Conservation (phyloP, 2,797 vertebrate species). For the Crenuchus spilurus region DNA sequence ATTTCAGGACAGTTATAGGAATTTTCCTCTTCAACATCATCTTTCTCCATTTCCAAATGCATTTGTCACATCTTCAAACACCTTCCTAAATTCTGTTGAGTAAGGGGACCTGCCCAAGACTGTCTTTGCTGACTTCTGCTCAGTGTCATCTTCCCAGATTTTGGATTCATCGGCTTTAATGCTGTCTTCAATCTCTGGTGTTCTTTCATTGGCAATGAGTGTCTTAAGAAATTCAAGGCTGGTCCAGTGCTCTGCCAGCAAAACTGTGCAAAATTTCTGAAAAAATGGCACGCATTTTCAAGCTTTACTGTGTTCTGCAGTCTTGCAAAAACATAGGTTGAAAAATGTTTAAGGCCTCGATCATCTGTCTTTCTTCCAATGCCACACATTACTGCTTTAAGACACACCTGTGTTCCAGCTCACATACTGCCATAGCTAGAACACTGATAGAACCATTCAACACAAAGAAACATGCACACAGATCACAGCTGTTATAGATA, state of each 20-base stretch:
- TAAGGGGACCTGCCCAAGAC: conserved; percentile 1
- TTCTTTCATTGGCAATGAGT: not conserved
- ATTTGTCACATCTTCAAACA: not conserved
- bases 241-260: not conserved
- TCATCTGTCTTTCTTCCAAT: no score
- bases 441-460: no score
- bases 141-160: not conserved
- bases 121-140: conserved; percentile 10
- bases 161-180: not conserved
- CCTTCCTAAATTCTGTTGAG: not conserved
- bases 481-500: no score
- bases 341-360: no score
- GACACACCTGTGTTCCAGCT: no score
- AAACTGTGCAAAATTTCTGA: not conserved
- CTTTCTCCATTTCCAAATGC: not conserved
- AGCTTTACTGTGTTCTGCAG: no score
- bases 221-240: not conserved
- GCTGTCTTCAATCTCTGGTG: not conserved
- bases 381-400: no score
- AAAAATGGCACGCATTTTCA: not conserved
- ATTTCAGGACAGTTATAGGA: conserved; percentile 13
- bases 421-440: no score
- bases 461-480: no score
- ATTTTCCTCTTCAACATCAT: conserved; percentile 1
- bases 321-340: no score